Evolutionary conservation across 2,113 vertebrate species (phyloP).

Genomic region (Sterna hirundo): DNA sequence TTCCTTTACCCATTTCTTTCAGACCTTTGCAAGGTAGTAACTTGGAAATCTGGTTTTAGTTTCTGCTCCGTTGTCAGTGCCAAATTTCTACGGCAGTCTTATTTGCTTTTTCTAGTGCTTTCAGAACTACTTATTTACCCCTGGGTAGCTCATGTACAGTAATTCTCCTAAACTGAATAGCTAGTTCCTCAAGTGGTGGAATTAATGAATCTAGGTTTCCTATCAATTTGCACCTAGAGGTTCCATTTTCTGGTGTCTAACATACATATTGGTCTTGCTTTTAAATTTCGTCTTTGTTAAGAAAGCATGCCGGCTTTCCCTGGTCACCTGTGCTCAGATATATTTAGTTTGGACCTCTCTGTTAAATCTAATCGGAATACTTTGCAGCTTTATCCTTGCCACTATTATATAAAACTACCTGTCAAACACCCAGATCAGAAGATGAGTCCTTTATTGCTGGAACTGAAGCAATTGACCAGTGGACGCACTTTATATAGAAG

Average conservation of each 20-base stretch:
- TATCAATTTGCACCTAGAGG: background rate
- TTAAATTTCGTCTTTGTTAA: background rate
- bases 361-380: background rate
- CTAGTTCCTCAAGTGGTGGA: background rate
- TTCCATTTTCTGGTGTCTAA: background rate
- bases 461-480: background rate
- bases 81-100: background rate
- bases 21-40: background rate
- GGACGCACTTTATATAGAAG: background rate
- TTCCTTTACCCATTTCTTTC: background rate
- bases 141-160: background rate
- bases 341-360: background rate
- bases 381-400: background rate
- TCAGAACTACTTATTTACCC: background rate
- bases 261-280: accelerated
- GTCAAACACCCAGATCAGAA: background rate
- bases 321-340: background rate
- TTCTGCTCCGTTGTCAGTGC: background rate
- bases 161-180: background rate
- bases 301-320: background rate
- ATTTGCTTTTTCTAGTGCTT: background rate
- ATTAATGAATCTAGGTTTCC: background rate
- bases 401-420: background rate
- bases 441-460: background rate
- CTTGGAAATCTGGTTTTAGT: background rate